Evolutionary conservation across 2,888 invertebrate species (phyloP), one percentile per base, ranked within the genome.

Genomic region (Sacculina carcini): DNA sequence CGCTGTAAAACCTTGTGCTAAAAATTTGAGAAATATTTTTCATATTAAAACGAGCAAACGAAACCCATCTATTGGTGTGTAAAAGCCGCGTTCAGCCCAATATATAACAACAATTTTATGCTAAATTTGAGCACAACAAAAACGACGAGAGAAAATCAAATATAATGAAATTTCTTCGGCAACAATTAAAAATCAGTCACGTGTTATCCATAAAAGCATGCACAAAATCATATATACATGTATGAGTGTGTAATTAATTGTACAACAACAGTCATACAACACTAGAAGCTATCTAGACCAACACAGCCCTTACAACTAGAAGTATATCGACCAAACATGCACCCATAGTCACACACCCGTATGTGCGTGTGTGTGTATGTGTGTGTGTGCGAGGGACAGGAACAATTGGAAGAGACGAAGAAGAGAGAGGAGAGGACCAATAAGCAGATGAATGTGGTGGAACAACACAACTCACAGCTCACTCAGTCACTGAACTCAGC

Each of bases 351-450:
- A 36, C 26, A 16, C 26, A 16, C 26, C 9, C 26, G 14, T 46
- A 46, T 46, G 16, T 24, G 16, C 16, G 16, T 24, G 16, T 44
- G 26, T 46, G 26, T 46, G 26, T 46, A 46, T 46, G 26, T 46
- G 14, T 46, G 26, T 46, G 26, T 46, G 26, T 46, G 26, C 26
- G n/a, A n/a, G n/a, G n/a, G n/a, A n/a, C 51, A 58, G 73, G 81
- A 82, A 60, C 79, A 81, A 61, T 76, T 83, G 73, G 78, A 80
- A 61, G 72, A 75, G 51, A 67, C 78, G 49, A 76, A 78, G 59
- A 78, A 76, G 60, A 75, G 82, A 57, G 79, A 86, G 21, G 84
- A 86, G 61, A 73, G 83, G 53, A 74, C 77, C 67, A 74, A 75
- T 56, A 76, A 77, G 58, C 72, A 77, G 59, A 70, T 74, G 53